These are phyloP conservation scores for Pseudonaja textilis DNA, from an alignment of 2,113 vertebrate species.

Conservation along the genomic window DNA sequence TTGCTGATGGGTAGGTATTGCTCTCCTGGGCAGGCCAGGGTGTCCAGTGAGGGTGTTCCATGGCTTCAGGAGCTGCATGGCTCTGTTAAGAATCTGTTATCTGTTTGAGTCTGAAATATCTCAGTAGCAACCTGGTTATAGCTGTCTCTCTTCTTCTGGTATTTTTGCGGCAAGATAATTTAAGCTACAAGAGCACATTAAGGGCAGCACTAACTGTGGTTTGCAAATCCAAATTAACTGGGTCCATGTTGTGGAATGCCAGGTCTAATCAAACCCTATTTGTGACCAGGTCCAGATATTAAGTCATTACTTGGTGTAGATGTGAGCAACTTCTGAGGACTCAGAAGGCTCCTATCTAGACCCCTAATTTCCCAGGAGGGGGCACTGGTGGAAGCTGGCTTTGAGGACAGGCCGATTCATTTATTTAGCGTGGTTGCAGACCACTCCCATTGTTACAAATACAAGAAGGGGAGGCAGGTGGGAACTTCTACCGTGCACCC, in stretches of 20 bases:
- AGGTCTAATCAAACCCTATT: neutral
- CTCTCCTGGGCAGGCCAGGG: neutral
- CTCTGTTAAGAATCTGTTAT: neutral
- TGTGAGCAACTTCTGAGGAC: neutral
- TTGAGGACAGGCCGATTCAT: neutral
- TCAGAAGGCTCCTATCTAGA: neutral
- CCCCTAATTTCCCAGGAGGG: neutral
- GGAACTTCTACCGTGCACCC: neutral
- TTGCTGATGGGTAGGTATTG: neutral
- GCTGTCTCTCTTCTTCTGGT: neutral
- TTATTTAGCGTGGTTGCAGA: neutral
- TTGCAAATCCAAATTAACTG: neutral
- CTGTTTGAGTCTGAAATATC: neutral
- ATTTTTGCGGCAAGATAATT: neutral
- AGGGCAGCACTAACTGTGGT: neutral
- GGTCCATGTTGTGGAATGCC: neutral
- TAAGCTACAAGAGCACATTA: neutral
- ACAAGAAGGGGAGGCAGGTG: neutral
- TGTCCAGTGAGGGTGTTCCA: neutral
- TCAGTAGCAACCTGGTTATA: neutral
- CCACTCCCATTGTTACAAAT: neutral
- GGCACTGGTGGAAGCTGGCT: neutral
- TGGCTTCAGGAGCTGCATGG: neutral
- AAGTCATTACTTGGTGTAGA: neutral
- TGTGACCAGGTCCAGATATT: neutral